phyloP scores from a whole-genome alignment of 2,888 invertebrate genomes.

The Cabera pusaria region DNA sequence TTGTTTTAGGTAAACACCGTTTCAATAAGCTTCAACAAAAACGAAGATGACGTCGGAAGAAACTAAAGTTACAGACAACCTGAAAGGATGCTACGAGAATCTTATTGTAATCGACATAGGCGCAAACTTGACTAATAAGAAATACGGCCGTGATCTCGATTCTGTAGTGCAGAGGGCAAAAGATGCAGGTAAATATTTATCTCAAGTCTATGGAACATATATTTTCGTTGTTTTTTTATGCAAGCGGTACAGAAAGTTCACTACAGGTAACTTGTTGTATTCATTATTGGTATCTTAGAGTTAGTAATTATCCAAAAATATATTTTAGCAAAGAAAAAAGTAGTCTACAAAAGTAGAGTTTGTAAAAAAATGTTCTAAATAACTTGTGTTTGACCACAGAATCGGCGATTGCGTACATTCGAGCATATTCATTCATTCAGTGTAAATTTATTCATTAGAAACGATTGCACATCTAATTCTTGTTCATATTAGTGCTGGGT shows the following conservation, averaged over 20 bases:
- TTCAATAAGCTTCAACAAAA: slow-evolving; percentile 76
- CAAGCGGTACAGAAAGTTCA: too few relatives aligned
- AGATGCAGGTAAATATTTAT: slow-evolving; percentile 92
- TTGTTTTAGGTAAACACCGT: slow-evolving; percentile 74
- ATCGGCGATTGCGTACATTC: slow-evolving; percentile 20
- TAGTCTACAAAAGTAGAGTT: too few relatives aligned
- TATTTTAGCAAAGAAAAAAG: too few relatives aligned
- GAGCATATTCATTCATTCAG: slow-evolving; percentile 13
- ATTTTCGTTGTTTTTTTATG: too few relatives aligned
- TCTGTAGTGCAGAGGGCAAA: slow-evolving; percentile 95
- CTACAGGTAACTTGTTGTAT: too few relatives aligned
- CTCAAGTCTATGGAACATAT: too few relatives aligned
- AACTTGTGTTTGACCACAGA: slow-evolving; percentile 8
- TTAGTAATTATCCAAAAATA: too few relatives aligned
- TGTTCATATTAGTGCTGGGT: too few relatives aligned
- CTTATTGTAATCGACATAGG: slow-evolving; percentile 96
- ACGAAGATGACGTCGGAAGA: slow-evolving; percentile 80
- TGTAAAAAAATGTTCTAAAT: slow-evolving; percentile 3
- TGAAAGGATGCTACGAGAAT: slow-evolving; percentile 94
- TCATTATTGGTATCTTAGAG: too few relatives aligned
- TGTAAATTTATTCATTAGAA: slow-evolving; percentile 50
- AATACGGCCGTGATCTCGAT: slow-evolving; percentile 95
- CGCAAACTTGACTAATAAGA: slow-evolving; percentile 96
- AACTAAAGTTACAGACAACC: slow-evolving; percentile 73
- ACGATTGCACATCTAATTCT: slow-evolving; percentile 40